Evolutionary conservation across 2,888 invertebrate species (phyloP), one percentile per base, ranked within the genome.

Genomic region (Eupeodes latifasciatus): DNA sequence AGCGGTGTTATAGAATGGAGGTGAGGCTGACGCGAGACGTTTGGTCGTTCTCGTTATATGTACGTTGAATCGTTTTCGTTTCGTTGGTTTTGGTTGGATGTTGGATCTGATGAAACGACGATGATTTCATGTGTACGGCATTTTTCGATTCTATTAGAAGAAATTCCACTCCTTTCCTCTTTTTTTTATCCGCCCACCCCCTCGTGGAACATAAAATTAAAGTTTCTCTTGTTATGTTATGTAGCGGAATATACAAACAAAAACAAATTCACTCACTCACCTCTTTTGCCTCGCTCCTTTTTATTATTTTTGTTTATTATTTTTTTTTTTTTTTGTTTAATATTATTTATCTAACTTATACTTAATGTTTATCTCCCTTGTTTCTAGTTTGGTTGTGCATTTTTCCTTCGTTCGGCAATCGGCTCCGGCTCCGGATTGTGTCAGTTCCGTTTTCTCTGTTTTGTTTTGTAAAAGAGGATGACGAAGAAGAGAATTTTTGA

Each of bases 121-220:
- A 85, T 88, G 88, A 85, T 88, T 88, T 88, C 88, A 88, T 88
- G 59, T 85, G 55, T 81, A 81, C 85, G 85, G 85, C 85, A 88
- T 71, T 88, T 66, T 88, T 81, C 75, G 74, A 78, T 85, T 84
- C 85, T 69, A 78, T 75, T 75, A 81, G 74, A 81, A 75, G 69
- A 82, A 81, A 81, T 84, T 88, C 85, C 81, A 88, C 74, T 81
- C 88, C 71, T 86, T 86, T 86, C 55, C 67, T 72, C 69, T 57
- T 53, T 57, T 71, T 40, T 55, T 51, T 12, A 27, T 27, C 49
- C 66, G 9, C 5, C 12, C 57, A 40, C 71, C 49, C 51, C 16
- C 53, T 49, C 78, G 16, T 27, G n/a, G 9, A 67, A 44, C 57
- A 57, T 59, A 71, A 72, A 71, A 27, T 57, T 72, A 27, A 44